Conservation (phyloP, 2,113 vertebrate genomes). For the Sminthopsis crassicaudata region DNA sequence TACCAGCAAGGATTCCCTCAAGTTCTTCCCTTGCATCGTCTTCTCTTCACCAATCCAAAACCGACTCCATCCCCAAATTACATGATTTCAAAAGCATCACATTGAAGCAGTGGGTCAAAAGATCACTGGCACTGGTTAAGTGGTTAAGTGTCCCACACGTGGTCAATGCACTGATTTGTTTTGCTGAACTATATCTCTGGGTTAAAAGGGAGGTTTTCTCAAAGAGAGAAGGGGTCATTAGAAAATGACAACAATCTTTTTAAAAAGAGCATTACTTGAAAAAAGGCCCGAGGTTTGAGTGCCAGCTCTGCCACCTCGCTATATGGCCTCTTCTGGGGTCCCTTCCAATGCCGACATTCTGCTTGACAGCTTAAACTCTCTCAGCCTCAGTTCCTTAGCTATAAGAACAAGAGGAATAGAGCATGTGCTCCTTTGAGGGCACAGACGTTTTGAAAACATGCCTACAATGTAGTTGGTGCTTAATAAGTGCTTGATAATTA, state of each 20-base stretch:
- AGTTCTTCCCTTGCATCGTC: neutral
- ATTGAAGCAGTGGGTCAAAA: neutral
- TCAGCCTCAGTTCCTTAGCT: neutral
- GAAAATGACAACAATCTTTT: neutral
- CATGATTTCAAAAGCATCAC: neutral
- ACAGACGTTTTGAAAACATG: neutral
- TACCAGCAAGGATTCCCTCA: neutral
- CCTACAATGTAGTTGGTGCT: neutral
- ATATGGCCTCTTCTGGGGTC: neutral
- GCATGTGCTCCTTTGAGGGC: neutral
- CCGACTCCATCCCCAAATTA: neutral
- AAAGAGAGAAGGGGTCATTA: neutral
- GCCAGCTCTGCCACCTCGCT: neutral
- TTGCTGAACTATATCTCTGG: neutral
- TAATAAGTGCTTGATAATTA: neutral
- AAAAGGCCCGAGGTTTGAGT: neutral
- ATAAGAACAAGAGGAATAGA: neutral
- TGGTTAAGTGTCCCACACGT: neutral
- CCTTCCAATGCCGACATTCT: neutral
- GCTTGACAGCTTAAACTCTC: neutral
- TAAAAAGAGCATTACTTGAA: neutral
- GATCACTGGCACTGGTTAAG: neutral
- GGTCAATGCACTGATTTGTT: neutral
- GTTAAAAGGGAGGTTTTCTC: neutral
- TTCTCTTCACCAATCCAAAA: neutral